Percentiles rank a stretch among this genome's conserved stretches.
These are phyloP conservation scores for Adela reaumurella DNA, from an alignment of 2,888 invertebrate genomes.

Conservation along the genomic window DNA sequence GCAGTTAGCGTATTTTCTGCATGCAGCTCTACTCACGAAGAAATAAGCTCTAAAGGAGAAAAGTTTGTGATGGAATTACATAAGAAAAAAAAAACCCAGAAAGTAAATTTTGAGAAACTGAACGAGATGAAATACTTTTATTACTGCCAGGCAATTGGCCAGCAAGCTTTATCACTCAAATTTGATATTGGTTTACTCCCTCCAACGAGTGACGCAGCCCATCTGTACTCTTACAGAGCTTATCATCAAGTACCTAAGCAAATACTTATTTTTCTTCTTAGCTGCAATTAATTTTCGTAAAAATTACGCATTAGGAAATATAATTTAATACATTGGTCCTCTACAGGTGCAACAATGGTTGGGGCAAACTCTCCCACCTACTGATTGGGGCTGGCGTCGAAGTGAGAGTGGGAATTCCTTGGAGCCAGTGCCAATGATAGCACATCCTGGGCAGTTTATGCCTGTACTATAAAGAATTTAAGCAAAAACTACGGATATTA, in stretches of 20 bases:
- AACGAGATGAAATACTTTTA: neutral
- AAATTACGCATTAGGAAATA: no score
- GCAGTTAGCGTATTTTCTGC: neutral
- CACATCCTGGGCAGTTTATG: no score
- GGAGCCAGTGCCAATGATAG: slow-evolving; percentile 2
- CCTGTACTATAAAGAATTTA: no score
- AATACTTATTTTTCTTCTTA: neutral
- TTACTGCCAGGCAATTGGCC: neutral
- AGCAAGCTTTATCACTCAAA: no score
- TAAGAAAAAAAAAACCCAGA: neutral
- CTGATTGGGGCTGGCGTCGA: slow-evolving; percentile 2
- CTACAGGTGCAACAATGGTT: slow-evolving; percentile 3
- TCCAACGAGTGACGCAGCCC: no score
- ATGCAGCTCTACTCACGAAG: neutral
- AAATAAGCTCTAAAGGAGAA: neutral
- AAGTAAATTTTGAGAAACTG: neutral
- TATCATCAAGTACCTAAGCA: no score
- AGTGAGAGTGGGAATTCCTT: slow-evolving; percentile 1
- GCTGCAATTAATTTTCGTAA: neutral
- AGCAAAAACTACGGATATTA: no score
- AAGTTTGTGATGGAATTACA: neutral
- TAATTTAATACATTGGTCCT: slow-evolving; percentile 1
- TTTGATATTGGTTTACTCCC: no score
- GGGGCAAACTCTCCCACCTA: slow-evolving; percentile 2
- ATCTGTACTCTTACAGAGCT: neutral